These are phyloP conservation scores for Nymphicus hollandicus DNA, from an alignment of 2,113 vertebrate genomes.

Conservation along the genomic window DNA sequence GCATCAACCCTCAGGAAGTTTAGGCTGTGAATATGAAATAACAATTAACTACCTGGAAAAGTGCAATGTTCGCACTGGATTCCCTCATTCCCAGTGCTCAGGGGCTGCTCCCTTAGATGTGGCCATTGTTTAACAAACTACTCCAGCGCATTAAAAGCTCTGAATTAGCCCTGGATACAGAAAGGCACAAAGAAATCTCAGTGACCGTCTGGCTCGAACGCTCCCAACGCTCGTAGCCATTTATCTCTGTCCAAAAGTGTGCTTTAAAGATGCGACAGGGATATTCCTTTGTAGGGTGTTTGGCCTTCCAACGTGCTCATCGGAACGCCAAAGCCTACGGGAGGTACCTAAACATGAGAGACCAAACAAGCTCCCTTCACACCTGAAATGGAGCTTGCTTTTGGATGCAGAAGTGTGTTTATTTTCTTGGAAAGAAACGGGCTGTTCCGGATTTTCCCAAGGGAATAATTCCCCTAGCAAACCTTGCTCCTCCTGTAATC, in stretches of 20 bases:
- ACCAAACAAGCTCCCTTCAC: background rate
- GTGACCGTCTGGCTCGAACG: background rate
- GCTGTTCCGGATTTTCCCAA: background rate
- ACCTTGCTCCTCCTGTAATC: conserved; percentile 43
- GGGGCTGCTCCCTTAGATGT: background rate
- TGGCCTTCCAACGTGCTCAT: background rate
- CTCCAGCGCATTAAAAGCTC: background rate
- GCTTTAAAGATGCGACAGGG: background rate
- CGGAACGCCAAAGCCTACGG: background rate
- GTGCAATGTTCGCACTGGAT: rapidly evolving
- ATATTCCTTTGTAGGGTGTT: background rate
- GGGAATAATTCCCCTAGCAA: conserved; percentile 23
- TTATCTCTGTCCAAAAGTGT: conserved; percentile 43
- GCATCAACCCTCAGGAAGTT: background rate
- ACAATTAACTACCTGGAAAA: background rate
- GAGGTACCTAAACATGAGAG: background rate
- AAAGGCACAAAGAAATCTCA: background rate
- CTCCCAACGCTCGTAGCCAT: background rate
- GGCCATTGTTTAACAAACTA: background rate
- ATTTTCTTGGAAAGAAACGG: conserved; percentile 34
- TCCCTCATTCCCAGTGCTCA: background rate
- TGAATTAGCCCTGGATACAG: background rate
- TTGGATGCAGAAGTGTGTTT: conserved; percentile 8
- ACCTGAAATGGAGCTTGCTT: conserved; percentile 9
- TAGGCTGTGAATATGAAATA: background rate